Base-by-base conservation (phyloP, 2,888 invertebrate species). In the Nymphalis polychloros region DNA sequence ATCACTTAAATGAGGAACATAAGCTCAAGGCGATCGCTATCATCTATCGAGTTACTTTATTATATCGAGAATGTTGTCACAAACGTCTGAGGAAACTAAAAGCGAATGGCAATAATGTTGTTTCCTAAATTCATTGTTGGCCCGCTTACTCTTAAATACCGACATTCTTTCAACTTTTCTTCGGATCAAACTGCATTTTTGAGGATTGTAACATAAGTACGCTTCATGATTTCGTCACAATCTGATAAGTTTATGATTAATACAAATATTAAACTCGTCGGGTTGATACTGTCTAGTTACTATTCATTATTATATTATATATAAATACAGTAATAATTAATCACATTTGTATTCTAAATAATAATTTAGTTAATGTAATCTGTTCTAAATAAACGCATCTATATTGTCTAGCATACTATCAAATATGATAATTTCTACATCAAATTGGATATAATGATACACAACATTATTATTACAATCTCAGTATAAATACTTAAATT, bases 1-100 rank as follows among this genome's bases (percentile, higher is more conserved):
- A 74, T 73, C 73, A 77, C 75, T 78, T 77, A 77, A 67, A 75
- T 73, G 76, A 80, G 79, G 80, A 81, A 79, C 79, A 68, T 72
- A 72, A 67, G 67, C 67, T 67, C 50, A 61, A 67, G 67, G 60
- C 61, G 63, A 46, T 49, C 66, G 17, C 35, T 60, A 20, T 49
- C 35, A 55, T 46, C 48, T 59, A 23, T 63, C 53, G 53, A 65
- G 64, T 68, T 57, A 59, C 64, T 62, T 64, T 49, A 31, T 20
- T 63, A 41, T 13, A 31, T 55, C 16, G 13, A 17, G 23, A 55
- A 31, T 8, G 17, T 8, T 55, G 53, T 55, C 53, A 55, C 52
- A 55, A 7, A 55, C 17, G 27, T 27, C 53, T 53, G 20, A 52
- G 52, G 13, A 23, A 41, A 41, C 10, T 10, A 10, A 41, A 41